Base-by-base conservation (phyloP, 2,113 vertebrate species). In the Corydoras sp. region DNA sequence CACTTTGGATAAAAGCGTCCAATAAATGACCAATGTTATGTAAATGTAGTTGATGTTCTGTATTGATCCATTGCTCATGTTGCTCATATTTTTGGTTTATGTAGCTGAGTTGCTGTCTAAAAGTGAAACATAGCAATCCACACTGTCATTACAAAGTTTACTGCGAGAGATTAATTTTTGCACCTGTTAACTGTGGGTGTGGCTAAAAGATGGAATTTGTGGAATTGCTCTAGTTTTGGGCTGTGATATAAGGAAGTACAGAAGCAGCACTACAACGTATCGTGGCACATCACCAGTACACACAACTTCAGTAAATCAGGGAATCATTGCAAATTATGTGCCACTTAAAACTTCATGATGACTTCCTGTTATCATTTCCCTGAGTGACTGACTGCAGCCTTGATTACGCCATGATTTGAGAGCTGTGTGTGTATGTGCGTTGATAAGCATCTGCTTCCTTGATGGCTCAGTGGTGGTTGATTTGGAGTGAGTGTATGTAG, bases 381-480 rank as follows among this genome's bases (percentile, higher is more conserved):
- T 66, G 60, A 68, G 60, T 71, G 65, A 79, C 62, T 79, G 77
- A 69, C 70, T 43, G 68, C 58, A 43, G 72, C 15, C 67, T 65
- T 82, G 82, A 79, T 83, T 81, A 80, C 73, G 43, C 50, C 69
- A 62, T 82, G 75, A 82, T 82, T 81, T 68, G 69, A 78, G 71
- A 74, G 72, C 12, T 48, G 62, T 65, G 31, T 65, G 71, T 43
- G 53, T 51, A 24, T 13, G 68, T 50, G 13, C 53, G 62, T 75
- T 80, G 82, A 84, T 85, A 87, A 88, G 85, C 86, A 87, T 87
- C 83, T 86, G 83, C 82, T 80, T 76, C 81, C 71, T 80, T 83
- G 83, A 83, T 80, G 80, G 78, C 76, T 81, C 81, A 12, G 60
- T 80, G 59, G 74, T 69, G 69, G 68, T 70, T 85, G 79, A 68